Evolutionary conservation across 2,113 vertebrate species (phyloP), one percentile per base, ranked within the genome.

Genomic region (Elaphurus davidianus): DNA sequence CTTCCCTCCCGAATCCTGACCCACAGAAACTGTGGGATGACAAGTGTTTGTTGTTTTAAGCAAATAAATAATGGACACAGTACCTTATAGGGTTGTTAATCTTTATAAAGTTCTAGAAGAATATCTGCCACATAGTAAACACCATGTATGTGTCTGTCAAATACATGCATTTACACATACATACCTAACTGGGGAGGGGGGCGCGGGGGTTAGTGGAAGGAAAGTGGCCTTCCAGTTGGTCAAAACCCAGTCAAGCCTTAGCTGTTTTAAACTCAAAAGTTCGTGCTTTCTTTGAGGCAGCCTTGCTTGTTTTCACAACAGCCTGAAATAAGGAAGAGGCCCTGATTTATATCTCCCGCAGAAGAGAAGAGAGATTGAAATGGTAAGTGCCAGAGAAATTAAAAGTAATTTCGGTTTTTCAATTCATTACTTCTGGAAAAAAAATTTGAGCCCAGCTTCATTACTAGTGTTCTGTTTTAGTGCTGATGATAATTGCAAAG

Each of bases 401-500:
- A 98, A 98, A 97, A 97, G 97, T 98, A 94, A 98, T 97, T 98
- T 98, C 0, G 0, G 87, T 94, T 98, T 98, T 98, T 98, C 98
- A 98, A 98, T 98, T 98, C 98, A 98, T 98, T 98, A 94, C 97
- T 96, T 98, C 96, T 96, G 86, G 74, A 97, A 98, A 97, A 79
- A 94, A 98, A 92, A 87, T 88, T 89, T 15, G 28, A 98, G 96
- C 94, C 89, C 36, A 52, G 87, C 93, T 96, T 98, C 97, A 97
- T 98, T 98, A 97, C 94, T 81, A 93, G 91, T 16, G 57, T 86
- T 96, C 83, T 81, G 30, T 98, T 97, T 98, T 98, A 98, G 94
- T 96, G 97, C 96, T 97, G 97, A 98, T 97, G 98, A 97, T 98
- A 98, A 98, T 98, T 98, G 98, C 96, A 64, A 97, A 98, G 98